A percentile compares a stretch with the other conserved stretches of the same genome.
phyloP scores from a whole-genome alignment of 2,888 invertebrate species.

The Thelaira solivaga region DNA sequence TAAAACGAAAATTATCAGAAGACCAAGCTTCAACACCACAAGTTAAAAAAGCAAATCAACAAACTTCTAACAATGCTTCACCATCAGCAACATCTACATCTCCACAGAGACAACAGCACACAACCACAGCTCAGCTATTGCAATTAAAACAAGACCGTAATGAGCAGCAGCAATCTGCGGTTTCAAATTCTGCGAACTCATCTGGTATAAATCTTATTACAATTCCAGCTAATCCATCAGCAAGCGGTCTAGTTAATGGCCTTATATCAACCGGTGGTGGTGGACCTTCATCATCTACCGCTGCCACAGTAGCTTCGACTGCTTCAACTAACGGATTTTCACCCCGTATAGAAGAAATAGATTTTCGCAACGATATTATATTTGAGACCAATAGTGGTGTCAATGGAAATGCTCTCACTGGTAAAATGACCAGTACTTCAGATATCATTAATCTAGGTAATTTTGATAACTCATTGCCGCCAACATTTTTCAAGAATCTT shows the following conservation, averaged over 20 bases:
- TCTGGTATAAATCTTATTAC: conserved; percentile 73
- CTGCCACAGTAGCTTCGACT: conserved; percentile 69
- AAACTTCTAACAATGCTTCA: conserved; percentile 40
- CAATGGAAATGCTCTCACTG: conserved; percentile 33
- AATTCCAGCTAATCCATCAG: conserved; percentile 68
- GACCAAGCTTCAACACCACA: conserved; percentile 61
- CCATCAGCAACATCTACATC: conserved; percentile 58
- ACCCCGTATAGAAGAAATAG: conserved; percentile 72
- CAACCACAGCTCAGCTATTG: conserved; percentile 67
- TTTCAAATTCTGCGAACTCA: conserved; percentile 59
- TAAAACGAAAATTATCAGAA: conserved; percentile 72
- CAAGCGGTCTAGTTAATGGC: conserved; percentile 65
- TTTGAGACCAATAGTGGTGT: conserved; percentile 67
- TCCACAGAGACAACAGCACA: conserved; percentile 63
- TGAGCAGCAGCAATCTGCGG: conserved; percentile 47
- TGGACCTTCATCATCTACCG: conserved; percentile 66
- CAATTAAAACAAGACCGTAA: conserved; percentile 72
- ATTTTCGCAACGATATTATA: conserved; percentile 74
- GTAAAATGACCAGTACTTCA: conserved; percentile 48
- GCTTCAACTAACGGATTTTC: conserved; percentile 73
- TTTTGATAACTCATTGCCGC: conserved; percentile 74
- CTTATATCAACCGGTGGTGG: conserved; percentile 43
- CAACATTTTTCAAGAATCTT: conserved; percentile 75
- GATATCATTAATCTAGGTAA: conserved; percentile 74
- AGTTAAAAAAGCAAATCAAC: conserved; percentile 49